Evolutionary conservation across 2,113 vertebrate genomes (phyloP).

Genomic region (Corynorhinus townsendii): DNA sequence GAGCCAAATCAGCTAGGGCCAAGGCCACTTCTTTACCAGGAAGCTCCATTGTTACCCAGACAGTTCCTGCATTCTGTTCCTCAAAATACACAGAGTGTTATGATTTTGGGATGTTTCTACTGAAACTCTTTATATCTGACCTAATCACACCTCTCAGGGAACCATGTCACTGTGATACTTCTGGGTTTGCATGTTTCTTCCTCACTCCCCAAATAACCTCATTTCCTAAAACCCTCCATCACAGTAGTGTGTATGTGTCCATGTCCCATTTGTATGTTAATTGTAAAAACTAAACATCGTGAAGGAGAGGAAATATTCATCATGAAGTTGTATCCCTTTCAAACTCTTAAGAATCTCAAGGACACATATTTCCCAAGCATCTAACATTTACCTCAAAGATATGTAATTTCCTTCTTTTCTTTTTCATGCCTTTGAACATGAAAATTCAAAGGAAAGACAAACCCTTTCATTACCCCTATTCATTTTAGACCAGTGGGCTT

Average conservation of each 20-base stretch:
- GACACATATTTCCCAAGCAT: not conserved
- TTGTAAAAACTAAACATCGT: not conserved
- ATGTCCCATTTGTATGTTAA: not conserved
- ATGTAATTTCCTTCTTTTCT: not conserved
- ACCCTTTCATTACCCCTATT: not conserved
- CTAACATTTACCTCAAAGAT: not conserved
- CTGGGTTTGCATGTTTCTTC: not conserved
- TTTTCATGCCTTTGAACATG: not conserved
- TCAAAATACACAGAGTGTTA: not conserved
- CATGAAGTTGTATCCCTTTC: not conserved
- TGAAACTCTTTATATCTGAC: not conserved
- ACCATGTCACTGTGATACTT: not conserved
- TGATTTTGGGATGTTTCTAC: not conserved
- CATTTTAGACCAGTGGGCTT: conserved; percentile 11
- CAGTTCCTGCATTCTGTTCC: not conserved
- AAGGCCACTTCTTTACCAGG: not conserved
- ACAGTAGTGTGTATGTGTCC: not conserved
- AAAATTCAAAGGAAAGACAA: conserved; percentile 42
- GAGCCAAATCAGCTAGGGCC: too few species aligned
- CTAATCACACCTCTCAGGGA: not conserved
- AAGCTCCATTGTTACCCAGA: not conserved
- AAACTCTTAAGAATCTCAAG: conserved; percentile 6
- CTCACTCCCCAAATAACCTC: not conserved
- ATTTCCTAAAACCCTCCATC: not conserved
- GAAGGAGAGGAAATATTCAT: not conserved